phyloP scores from a whole-genome alignment of 2,888 invertebrate genomes.

The Nemapogon koenigi region DNA sequence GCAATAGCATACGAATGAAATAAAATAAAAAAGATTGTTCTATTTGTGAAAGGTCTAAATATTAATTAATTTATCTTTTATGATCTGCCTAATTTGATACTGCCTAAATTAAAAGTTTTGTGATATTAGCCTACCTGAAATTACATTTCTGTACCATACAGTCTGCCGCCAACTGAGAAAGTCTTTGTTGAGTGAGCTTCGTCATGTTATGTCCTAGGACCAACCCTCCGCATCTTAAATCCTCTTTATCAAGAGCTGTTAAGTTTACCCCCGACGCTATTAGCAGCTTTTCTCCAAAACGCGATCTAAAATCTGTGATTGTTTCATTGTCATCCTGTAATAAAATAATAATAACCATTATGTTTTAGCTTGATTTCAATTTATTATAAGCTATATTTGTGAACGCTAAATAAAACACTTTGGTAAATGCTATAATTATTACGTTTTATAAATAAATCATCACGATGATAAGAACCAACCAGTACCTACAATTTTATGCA shows the following conservation, averaged over 20 bases:
- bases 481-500: no score
- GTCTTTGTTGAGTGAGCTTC: slow-evolving; percentile 55
- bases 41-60: no score
- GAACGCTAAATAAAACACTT: no score
- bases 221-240: slow-evolving; percentile 77
- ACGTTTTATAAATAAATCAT: no score
- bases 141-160: slow-evolving; percentile 82
- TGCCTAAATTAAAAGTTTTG: slow-evolving; percentile 6
- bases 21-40: no score
- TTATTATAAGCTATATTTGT: no score
- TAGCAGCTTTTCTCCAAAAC: slow-evolving; percentile 71
- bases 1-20: no score
- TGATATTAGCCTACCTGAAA: slow-evolving; percentile 54
- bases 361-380: background rate
- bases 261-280: slow-evolving; percentile 73
- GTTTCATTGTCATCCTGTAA: slow-evolving; percentile 72
- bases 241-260: slow-evolving; percentile 75
- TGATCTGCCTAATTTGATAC: no score
- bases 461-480: no score
- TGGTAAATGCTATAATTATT: no score
- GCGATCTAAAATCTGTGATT: slow-evolving; percentile 75
- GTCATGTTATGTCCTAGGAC: slow-evolving; percentile 73
- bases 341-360: background rate
- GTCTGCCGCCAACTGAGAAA: slow-evolving; percentile 69
- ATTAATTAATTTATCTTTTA: no score